phyloP scores from a whole-genome alignment of 1,140 invertebrate species.

The Leptinotarsa undecemlineata region DNA sequence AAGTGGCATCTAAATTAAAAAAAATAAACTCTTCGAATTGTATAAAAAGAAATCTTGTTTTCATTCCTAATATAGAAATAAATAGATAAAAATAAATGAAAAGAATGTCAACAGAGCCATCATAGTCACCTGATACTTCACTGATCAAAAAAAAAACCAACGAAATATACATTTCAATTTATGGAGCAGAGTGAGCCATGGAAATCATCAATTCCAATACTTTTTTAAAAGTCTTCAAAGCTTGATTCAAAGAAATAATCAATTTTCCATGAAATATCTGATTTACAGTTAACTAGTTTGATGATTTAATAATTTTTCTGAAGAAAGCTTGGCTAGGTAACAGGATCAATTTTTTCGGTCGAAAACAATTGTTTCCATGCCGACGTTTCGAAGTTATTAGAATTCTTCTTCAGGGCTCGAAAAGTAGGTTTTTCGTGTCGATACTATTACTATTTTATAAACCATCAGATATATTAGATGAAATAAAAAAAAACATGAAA shows the following conservation, averaged over 20 bases:
- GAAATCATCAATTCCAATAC: not conserved
- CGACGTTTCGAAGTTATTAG: not conserved
- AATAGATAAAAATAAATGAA: not conserved
- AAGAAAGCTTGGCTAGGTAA: not conserved
- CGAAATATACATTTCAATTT: not conserved
- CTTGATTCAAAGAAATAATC: not conserved
- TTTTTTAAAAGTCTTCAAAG: not conserved
- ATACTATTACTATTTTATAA: too few relatives aligned
- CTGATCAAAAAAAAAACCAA: not conserved
- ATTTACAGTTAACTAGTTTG: too few relatives aligned
- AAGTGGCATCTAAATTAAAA: too few relatives aligned
- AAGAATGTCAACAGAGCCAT: not conserved
- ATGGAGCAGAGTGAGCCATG: not conserved
- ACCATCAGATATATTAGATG: too few relatives aligned
- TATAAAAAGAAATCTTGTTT: too few relatives aligned
- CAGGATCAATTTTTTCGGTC: not conserved
- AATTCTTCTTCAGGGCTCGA: not conserved
- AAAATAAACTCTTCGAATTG: too few relatives aligned
- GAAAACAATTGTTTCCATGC: not conserved
- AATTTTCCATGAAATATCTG: not conserved
- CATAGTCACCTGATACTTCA: not conserved
- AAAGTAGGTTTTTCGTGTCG: too few relatives aligned
- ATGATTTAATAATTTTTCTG: too few relatives aligned
- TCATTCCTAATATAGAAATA: too few relatives aligned
- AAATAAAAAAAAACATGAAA: too few relatives aligned